phyloP scores from a whole-genome alignment of 2,113 vertebrate species.

The Maccullochella peelii region DNA sequence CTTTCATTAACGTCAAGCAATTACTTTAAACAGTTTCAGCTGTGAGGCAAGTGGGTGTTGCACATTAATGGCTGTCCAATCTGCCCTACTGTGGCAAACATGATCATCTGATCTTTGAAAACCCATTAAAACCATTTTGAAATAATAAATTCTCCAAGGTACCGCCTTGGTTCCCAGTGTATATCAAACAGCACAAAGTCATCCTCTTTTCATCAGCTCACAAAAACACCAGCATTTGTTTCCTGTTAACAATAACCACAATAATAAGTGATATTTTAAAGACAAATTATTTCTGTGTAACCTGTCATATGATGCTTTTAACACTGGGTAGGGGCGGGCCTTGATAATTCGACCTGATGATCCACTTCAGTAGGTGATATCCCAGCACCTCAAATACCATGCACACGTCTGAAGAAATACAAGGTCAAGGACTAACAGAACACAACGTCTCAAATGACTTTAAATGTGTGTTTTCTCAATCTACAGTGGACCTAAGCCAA shows the following conservation, averaged over 20 bases:
- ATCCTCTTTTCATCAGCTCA: conserved; percentile 27
- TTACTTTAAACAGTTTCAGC: background rate
- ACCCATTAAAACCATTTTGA: conserved; percentile 35
- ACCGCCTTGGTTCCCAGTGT: background rate
- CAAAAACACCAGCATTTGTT: too few relatives aligned
- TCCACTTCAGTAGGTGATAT: conserved; percentile 98
- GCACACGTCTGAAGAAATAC: conserved; percentile 89
- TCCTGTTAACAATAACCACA: too few relatives aligned
- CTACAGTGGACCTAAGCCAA: background rate
- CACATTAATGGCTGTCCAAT: background rate
- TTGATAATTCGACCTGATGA: conserved; percentile 99
- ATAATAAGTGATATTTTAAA: background rate
- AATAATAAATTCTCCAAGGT: conserved; percentile 29
- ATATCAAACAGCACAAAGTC: conserved; percentile 34
- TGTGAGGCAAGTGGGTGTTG: background rate
- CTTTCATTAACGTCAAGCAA: background rate
- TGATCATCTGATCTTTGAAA: conserved; percentile 23
- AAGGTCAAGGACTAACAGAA: conserved; percentile 71
- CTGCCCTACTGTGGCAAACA: background rate
- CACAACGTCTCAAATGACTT: background rate
- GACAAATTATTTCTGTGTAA: conserved; percentile 35
- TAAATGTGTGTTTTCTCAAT: background rate
- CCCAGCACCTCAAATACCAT: conserved; percentile 99
- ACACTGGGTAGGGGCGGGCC: conserved; percentile 94
- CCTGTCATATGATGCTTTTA: conserved; percentile 96